These are phyloP conservation scores for Spondyliosoma cantharus DNA, from an alignment of 2,797 vertebrate genomes.

Conservation along the genomic window DNA sequence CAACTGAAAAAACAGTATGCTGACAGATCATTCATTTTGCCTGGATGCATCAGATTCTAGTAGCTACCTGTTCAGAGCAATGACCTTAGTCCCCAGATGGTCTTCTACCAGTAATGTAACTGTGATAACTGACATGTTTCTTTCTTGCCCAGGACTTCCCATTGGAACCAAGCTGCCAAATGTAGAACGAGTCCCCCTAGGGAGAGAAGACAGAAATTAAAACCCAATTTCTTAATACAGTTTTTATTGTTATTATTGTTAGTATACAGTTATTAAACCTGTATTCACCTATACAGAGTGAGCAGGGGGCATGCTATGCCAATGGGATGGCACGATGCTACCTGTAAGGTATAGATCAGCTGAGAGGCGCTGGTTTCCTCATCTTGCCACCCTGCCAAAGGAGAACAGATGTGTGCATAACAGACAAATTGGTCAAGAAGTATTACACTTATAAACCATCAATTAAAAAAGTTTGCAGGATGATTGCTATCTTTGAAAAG, in stretches of 20 bases:
- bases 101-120: constrained; percentile 82
- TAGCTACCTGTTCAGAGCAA: constrained; percentile 82
- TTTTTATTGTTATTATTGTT: no score
- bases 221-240: no score
- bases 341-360: constrained; percentile 84
- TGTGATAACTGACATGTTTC: constrained; percentile 67
- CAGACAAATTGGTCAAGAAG: not conserved
- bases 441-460: not conserved
- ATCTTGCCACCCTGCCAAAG: constrained; percentile 81
- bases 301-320: constrained; percentile 70
- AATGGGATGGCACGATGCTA: constrained; percentile 67
- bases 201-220: not conserved
- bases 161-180: constrained; percentile 80
- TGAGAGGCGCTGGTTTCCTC: constrained; percentile 73
- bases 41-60: not conserved
- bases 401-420: not conserved
- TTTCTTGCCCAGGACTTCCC: constrained; percentile 51
- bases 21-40: not conserved
- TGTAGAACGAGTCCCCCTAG: constrained; percentile 79
- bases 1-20: not conserved
- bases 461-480: not conserved
- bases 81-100: constrained; percentile 75
- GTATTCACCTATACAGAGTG: constrained; percentile 81
- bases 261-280: no score
- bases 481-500: not conserved